Conservation (phyloP, 2,797 vertebrate genomes). For the Ctenochaetus hawaiiensis region DNA sequence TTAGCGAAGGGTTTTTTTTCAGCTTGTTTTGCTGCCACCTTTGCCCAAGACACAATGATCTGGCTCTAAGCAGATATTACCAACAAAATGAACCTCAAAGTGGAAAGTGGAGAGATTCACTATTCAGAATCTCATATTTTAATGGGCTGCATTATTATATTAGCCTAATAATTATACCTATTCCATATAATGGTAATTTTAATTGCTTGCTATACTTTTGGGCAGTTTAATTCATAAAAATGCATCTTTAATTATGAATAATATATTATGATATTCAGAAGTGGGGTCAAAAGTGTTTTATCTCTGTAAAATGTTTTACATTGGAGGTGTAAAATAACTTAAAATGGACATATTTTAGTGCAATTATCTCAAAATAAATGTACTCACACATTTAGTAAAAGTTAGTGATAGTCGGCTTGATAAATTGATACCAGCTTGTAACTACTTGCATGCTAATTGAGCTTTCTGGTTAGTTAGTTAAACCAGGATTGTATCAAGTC, state of each 20-base stretch:
- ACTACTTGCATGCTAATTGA: not conserved
- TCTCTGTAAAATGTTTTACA: not conserved
- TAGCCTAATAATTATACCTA: not conserved
- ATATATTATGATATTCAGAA: not conserved
- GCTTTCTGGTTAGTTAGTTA: not conserved
- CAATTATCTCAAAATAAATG: not conserved
- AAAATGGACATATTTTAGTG: too few relatives aligned
- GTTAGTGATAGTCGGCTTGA: not conserved
- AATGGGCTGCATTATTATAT: not conserved
- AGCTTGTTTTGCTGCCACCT: not conserved
- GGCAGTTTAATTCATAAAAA: not conserved
- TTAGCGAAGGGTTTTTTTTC: not conserved
- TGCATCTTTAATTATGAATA: not conserved
- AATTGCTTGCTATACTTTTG: not conserved
- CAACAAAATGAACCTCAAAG: not conserved
- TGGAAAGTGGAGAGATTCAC: not conserved
- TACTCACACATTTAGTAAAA: not conserved
- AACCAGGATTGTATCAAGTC: not conserved
- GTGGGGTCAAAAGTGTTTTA: not conserved
- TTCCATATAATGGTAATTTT: not conserved
- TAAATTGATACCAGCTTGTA: too few relatives aligned
- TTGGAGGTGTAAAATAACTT: too few relatives aligned
- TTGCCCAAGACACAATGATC: not conserved
- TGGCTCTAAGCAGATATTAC: not conserved
- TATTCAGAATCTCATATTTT: not conserved